These are phyloP conservation scores for Lordiphosa clarofinis DNA, from an alignment of 1,140 invertebrate species.

Conservation along the genomic window DNA sequence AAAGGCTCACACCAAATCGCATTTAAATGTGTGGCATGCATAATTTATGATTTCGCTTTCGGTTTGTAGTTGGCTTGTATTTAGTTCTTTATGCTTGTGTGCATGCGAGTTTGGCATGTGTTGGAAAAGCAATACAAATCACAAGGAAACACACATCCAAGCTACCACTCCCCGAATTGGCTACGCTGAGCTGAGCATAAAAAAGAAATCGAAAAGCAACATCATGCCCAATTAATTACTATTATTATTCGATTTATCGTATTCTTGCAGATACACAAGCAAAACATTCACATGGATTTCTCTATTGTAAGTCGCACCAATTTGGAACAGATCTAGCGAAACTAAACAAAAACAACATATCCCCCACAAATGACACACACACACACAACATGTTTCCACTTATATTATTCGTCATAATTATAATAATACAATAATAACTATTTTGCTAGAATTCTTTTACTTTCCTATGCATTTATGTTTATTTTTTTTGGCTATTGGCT, in stretches of 20 bases:
- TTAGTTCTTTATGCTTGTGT: slow-evolving; percentile 16
- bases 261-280: slow-evolving; percentile 79
- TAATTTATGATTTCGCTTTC: slow-evolving; percentile 64
- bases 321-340: slow-evolving; percentile 38
- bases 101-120: slow-evolving; percentile 10
- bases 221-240: slow-evolving; percentile 63
- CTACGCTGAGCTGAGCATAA: slow-evolving; percentile 7
- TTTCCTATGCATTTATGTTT: slow-evolving; percentile 28
- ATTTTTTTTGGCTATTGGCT: slow-evolving; percentile 27
- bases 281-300: slow-evolving; percentile 79
- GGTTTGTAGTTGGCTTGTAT: slow-evolving; percentile 24
- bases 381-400: slow-evolving; percentile 20
- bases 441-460: slow-evolving; percentile 19
- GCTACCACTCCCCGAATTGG: slow-evolving; percentile 36
- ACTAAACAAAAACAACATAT: slow-evolving; percentile 25
- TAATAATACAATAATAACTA: slow-evolving; percentile 26
- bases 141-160: slow-evolving; percentile 19
- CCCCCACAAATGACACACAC: slow-evolving; percentile 17
- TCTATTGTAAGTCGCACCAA: slow-evolving; percentile 77
- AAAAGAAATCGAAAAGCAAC: slow-evolving; percentile 28
- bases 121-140: slow-evolving; percentile 4
- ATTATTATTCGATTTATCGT: slow-evolving; percentile 74
- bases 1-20: slow-evolving; percentile 40
- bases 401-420: slow-evolving; percentile 27
- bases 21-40: slow-evolving; percentile 67